phyloP scores from a whole-genome alignment of 2,113 vertebrate genomes.

The Aldabrachelys gigantea region DNA sequence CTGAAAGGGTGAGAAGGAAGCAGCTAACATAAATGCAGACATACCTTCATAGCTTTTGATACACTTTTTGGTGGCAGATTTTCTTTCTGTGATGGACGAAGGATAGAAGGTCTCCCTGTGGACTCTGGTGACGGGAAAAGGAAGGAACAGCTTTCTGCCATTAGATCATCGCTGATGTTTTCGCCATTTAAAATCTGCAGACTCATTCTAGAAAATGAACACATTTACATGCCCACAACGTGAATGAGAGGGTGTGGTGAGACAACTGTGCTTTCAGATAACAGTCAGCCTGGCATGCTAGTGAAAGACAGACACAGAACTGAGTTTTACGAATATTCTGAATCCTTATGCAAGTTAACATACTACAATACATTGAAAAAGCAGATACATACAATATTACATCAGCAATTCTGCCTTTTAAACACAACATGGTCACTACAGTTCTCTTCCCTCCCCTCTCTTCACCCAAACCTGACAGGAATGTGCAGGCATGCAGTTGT shows the following conservation, averaged over 20 bases:
- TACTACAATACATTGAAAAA: not conserved
- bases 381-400: not conserved
- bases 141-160: constrained; percentile 72
- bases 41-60: constrained; percentile 82
- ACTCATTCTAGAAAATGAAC: constrained; percentile 87
- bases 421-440: not conserved
- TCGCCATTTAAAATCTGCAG: constrained; percentile 83
- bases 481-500: not conserved
- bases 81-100: constrained; percentile 88
- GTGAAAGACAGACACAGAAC: not conserved
- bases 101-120: constrained; percentile 87
- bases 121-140: constrained; percentile 81
- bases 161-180: constrained; percentile 75
- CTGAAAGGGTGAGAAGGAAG: not conserved
- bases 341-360: not conserved
- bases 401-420: not conserved
- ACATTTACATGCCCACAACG: not conserved
- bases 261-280: constrained; percentile 65
- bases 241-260: constrained; percentile 63
- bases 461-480: not conserved
- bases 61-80: constrained; percentile 85
- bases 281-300: not conserved
- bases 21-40: not conserved
- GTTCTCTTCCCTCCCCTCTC: not conserved
- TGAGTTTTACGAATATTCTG: not conserved